Evolutionary conservation across 2,797 vertebrate genomes (phyloP), one percentile per base, ranked within the genome.

Genomic region (Picus viridis): DNA sequence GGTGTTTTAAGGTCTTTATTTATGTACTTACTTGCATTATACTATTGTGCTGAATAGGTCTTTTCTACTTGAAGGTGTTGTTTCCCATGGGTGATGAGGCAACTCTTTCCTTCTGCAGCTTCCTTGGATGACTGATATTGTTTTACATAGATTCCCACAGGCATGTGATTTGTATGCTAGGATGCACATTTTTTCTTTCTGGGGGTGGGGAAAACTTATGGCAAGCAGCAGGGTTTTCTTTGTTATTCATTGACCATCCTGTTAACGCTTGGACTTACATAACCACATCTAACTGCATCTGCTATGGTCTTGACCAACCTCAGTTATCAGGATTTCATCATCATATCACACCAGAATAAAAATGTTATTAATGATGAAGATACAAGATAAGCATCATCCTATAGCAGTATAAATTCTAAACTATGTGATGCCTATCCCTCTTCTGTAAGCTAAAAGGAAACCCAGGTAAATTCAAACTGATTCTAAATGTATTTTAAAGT

Each of bases 281-380:
- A 95, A 96, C 94, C 59, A 53, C 91, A 89, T 89, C 95, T 97
- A 97, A 97, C 89, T 91, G 63, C 95, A 95, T 96, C 92, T 89
- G 76, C 92, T 91, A 79, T 30, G 32, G 74, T 43, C 6, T 3
- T 67, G 90, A 86, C 89, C 94, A 91, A 20, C 19, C 30, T 83
- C 79, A 88, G 27, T 64, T 76, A 77, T 88, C 94, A 92, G 95
- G 92, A 86, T 96, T 95, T 97, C 96, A 91, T 86, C 62, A 91
- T 96, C 91, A 87, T 91, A 65, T 95, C 86, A 77, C 80, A 89
- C 83, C 90, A 80, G 69, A 23, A 43, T 29, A 64, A 74, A 86
- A 67, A 29, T 49, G 5, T 16, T 30, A 43, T 63, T 92, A 18
- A 68, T 87, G 54, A 63, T 39, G 34, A 15, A 83, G 20, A 62